Evolutionary conservation across 2,888 invertebrate species (phyloP), one percentile per base, ranked within the genome.

Genomic region (Hirudinaria manillensis): DNA sequence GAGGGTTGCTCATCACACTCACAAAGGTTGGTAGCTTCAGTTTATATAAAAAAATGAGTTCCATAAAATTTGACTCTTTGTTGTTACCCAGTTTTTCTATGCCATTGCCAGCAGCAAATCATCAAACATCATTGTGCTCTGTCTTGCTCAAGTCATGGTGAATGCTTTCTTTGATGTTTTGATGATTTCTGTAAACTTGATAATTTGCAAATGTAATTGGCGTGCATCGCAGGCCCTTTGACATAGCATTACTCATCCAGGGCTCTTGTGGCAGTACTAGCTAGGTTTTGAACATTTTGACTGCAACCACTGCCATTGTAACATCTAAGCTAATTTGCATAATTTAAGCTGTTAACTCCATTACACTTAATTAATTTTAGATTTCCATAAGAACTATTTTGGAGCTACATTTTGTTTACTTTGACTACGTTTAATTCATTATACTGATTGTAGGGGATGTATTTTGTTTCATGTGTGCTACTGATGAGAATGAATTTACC

Each of bases 401-500:
- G 45, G 45, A 45, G 45, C 45, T n/a, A 45, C 16, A 10, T 45
- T 45, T 45, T 45, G 45, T 16, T 3, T 1, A 16, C 3, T 6
- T 45, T 10, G 45, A 45, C 16, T n/a, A n/a, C n/a, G 10, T 61
- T 61, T 61, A 61, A 61, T 27, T 16, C 3, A 61, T 19, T 24
- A 61, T 27, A 7, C n/a, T 61, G 61, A 1, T 19, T 61, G 2
- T 87, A 90, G 90, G 98, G 98, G 56, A 99, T 99, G 98, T 99
- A 99, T 84, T 99, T 99, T 87, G 94, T 98, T 74, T 97, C 97
- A 0, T 96, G 94, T 0, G 98, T 99, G 0, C 88, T 99, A 0
- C 87, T 99, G 61, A 94, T 99, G 91, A 88, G 99, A 45, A 99
- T 99, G 99, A 99, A 99, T 84, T 96, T 99, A 94, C 99, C 99